These are phyloP conservation scores for Pocillopora grandis DNA, from an alignment of 92 coral and sea anemone genomes.

Conservation along the genomic window DNA sequence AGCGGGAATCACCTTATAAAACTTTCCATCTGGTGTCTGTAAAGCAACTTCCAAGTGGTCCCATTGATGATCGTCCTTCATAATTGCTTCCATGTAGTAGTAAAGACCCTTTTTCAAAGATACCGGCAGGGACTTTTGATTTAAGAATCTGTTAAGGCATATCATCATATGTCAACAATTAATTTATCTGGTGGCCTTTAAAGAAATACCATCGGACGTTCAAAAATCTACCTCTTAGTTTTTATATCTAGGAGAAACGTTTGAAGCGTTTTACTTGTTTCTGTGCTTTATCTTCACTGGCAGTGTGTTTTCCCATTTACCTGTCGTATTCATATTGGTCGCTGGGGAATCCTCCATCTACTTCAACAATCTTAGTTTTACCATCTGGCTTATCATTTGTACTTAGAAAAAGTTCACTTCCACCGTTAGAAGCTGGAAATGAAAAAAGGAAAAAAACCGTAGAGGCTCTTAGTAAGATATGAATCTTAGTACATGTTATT, in stretches of 20 bases:
- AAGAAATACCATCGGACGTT: background rate
- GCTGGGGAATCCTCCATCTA: constrained; percentile 43
- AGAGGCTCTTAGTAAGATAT: background rate
- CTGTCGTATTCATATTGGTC: constrained; percentile 30
- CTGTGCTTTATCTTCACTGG: too few relatives aligned
- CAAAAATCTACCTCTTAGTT: background rate
- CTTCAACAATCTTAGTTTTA: constrained; percentile 40
- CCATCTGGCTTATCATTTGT: constrained; percentile 44
- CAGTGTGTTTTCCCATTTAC: background rate
- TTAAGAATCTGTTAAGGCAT: background rate
- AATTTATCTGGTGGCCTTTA: background rate
- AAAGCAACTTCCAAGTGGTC: constrained; percentile 71
- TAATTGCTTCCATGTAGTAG: constrained; percentile 74
- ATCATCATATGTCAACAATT: too few relatives aligned
- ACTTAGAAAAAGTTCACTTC: constrained; percentile 69
- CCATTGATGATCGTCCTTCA: constrained; percentile 70
- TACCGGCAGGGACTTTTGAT: constrained; percentile 63
- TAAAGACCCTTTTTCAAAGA: constrained; percentile 50
- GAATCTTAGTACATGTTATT: background rate
- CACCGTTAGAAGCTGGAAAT: constrained; percentile 66
- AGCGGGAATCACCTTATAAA: constrained; percentile 62
- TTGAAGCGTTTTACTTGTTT: too few relatives aligned
- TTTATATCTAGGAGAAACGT: too few relatives aligned
- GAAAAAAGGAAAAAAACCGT: background rate
- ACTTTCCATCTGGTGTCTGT: constrained; percentile 62